Evolutionary conservation across 2,113 vertebrate species (phyloP).

Genomic region (Pantherophis guttatus): DNA sequence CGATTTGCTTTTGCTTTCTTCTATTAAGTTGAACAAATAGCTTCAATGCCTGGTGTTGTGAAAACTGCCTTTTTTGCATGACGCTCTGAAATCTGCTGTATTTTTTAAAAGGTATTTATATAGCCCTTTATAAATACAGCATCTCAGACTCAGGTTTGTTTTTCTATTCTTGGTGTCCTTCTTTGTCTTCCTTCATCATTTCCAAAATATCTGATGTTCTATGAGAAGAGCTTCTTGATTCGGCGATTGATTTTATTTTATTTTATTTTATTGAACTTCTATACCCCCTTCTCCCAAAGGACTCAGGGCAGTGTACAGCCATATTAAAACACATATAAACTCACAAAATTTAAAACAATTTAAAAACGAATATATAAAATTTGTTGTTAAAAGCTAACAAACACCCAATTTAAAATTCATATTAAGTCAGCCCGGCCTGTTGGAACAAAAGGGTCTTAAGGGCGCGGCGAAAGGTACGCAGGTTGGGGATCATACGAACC

Average conservation of each 20-base stretch:
- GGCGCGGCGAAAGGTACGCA: no score
- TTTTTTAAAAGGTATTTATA: background rate
- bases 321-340: no score
- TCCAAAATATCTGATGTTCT: background rate
- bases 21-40: conserved; percentile 1
- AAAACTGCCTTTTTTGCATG: background rate
- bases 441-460: no score
- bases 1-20: background rate
- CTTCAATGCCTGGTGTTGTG: background rate
- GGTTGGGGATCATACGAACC: no score
- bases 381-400: no score
- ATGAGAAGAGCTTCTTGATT: background rate
- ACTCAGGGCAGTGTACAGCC: no score
- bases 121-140: background rate
- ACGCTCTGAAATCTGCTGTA: background rate
- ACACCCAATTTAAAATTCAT: no score
- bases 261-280: no score
- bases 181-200: background rate
- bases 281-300: no score
- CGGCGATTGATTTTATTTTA: background rate
- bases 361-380: no score
- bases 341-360: no score
- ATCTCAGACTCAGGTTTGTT: background rate
- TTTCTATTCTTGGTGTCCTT: background rate
- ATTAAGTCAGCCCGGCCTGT: no score